Evolutionary conservation across 2,888 invertebrate genomes (phyloP).

Genomic region (Pyrrhia umbra): DNA sequence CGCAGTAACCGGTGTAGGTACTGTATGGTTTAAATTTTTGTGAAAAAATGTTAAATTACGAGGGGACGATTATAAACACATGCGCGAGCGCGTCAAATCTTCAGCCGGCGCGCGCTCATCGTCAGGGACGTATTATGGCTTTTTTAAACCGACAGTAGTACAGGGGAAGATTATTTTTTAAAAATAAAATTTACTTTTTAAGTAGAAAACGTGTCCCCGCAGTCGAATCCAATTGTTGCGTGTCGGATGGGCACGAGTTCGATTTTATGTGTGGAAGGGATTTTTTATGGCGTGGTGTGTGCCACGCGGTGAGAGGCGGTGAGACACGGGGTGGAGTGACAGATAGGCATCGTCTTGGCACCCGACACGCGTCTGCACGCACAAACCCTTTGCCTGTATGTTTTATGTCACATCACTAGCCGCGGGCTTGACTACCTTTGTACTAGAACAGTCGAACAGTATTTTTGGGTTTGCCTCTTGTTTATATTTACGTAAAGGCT

Average conservation of each 20-base stretch:
- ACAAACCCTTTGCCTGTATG: constrained; percentile 73
- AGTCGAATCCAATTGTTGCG: constrained; percentile 89
- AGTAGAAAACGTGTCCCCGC: constrained; percentile 86
- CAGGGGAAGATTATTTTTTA: constrained; percentile 85
- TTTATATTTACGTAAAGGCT: constrained; percentile 65
- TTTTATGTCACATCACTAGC: constrained; percentile 63
- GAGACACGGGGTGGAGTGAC: constrained; percentile 65
- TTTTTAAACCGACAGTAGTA: constrained; percentile 85
- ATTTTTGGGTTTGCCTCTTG: constrained; percentile 50
- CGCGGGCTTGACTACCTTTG: constrained; percentile 65
- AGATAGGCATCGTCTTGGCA: constrained; percentile 72
- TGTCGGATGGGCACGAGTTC: constrained; percentile 90
- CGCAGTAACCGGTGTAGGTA: constrained; percentile 83
- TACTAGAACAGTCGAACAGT: constrained; percentile 43
- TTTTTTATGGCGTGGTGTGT: constrained; percentile 88
- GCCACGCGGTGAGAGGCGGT: constrained; percentile 71
- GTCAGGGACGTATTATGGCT: constrained; percentile 85
- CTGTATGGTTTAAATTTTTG: constrained; percentile 81
- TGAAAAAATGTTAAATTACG: constrained; percentile 85
- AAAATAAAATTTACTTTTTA: constrained; percentile 88
- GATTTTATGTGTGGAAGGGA: constrained; percentile 86
- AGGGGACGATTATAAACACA: constrained; percentile 89
- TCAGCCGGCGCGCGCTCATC: constrained; percentile 88
- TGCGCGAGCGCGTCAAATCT: constrained; percentile 90
- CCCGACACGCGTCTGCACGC: constrained; percentile 73